These are phyloP conservation scores for Pachypeltis micranthus DNA, from an alignment of 1,140 invertebrate species.

Conservation along the genomic window DNA sequence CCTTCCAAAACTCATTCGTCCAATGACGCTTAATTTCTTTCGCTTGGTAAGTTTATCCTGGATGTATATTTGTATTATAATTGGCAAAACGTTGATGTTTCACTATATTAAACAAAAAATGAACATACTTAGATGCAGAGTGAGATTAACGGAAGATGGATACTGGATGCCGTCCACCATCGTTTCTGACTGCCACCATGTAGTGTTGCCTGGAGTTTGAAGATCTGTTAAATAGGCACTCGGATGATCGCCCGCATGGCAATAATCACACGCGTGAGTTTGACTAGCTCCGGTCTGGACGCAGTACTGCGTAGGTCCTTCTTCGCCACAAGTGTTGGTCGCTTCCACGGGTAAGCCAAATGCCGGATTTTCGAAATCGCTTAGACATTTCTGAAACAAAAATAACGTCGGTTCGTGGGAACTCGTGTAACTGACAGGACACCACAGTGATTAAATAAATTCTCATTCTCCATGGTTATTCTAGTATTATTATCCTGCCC, in stretches of 20 bases:
- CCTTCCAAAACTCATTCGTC: too few relatives aligned
- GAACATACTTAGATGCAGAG: conserved; percentile 71
- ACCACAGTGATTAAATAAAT: too few relatives aligned
- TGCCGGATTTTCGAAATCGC: conserved; percentile 92
- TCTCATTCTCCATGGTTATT: too few relatives aligned
- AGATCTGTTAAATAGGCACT: conserved; percentile 80
- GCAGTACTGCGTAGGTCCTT: conserved; percentile 68
- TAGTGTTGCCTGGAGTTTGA: conserved; percentile 75
- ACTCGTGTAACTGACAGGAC: too few relatives aligned
- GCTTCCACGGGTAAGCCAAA: conserved; percentile 76
- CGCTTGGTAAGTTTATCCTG: too few relatives aligned
- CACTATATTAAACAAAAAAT: too few relatives aligned
- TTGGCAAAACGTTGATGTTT: too few relatives aligned
- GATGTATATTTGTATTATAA: too few relatives aligned
- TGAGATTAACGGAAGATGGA: conserved; percentile 78
- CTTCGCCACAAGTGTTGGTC: conserved; percentile 86
- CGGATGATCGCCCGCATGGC: conserved; percentile 52
- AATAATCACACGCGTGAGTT: conserved; percentile 47
- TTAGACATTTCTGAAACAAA: conserved; percentile 72
- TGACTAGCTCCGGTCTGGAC: conserved; percentile 51
- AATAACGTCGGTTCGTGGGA: conserved; percentile 10
- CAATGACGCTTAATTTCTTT: too few relatives aligned
- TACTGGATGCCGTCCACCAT: conserved; percentile 87
- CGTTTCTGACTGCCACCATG: conserved; percentile 98
- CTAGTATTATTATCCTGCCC: too few relatives aligned